Percentiles rank a stretch among this genome's conserved stretches.
These are phyloP conservation scores for Neuroscelio doddi DNA, from an alignment of 2,888 invertebrate genomes.

Conservation along the genomic window DNA sequence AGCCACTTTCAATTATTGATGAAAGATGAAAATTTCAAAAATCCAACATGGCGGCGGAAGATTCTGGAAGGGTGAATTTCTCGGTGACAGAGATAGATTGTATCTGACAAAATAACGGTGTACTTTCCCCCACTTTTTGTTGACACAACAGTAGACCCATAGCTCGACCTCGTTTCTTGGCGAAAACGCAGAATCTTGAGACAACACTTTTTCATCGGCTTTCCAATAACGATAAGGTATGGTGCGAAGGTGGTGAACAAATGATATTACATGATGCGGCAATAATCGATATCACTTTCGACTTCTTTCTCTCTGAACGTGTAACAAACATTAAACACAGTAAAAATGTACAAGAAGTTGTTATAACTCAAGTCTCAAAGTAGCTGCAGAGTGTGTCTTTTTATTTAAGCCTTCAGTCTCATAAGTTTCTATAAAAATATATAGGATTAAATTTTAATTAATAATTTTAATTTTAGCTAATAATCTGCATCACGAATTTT, in stretches of 20 bases:
- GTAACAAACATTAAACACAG: too few species aligned
- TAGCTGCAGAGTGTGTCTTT: too few species aligned
- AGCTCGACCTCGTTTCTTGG: constrained; percentile 25
- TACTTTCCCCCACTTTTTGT: constrained; percentile 43
- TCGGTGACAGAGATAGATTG: constrained; percentile 59
- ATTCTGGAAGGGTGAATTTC: constrained; percentile 48
- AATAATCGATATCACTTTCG: constrained; percentile 49
- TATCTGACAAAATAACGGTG: constrained; percentile 54
- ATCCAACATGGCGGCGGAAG: constrained; percentile 9
- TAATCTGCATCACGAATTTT: too few species aligned
- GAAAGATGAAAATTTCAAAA: too few species aligned
- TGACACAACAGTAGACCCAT: constrained; percentile 15
- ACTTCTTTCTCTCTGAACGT: constrained; percentile 9
- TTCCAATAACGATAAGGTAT: constrained; percentile 9
- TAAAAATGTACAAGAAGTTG: too few species aligned
- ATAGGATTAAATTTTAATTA: too few species aligned
- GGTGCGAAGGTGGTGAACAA: constrained; percentile 48
- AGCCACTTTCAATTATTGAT: constrained; percentile 14
- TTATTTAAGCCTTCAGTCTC: too few species aligned
- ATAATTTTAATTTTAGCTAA: too few species aligned
- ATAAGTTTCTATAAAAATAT: too few species aligned
- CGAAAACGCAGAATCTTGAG: constrained; percentile 23
- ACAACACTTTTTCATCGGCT: constrained; percentile 31
- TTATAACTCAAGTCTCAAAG: too few species aligned
- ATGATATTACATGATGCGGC: constrained; percentile 44